A percentile compares a stretch with the other conserved stretches of the same genome.
phyloP scores from a whole-genome alignment of 2,888 invertebrate species.

The Acanthosepion esculentum region DNA sequence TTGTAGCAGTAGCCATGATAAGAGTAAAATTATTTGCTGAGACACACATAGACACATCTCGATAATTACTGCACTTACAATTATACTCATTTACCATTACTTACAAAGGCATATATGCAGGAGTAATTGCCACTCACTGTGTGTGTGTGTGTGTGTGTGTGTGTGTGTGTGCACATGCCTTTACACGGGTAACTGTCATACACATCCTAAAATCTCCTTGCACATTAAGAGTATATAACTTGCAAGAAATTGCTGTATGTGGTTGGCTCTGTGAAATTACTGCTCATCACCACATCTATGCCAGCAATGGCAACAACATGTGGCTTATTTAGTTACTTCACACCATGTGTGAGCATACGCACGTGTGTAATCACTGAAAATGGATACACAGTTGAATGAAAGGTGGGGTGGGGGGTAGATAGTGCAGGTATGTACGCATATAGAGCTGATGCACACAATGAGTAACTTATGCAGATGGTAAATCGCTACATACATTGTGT shows the following conservation, averaged over 20 bases:
- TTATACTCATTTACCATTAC: neutral
- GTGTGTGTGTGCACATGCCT: neutral
- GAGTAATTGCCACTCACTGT: neutral
- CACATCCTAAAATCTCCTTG: neutral
- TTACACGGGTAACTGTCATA: neutral
- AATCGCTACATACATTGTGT: neutral
- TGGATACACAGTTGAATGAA: neutral
- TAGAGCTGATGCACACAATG: too few relatives aligned
- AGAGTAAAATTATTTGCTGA: neutral
- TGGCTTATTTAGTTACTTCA: too few relatives aligned
- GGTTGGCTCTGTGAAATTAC: neutral
- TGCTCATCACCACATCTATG: neutral
- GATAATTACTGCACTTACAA: constrained; percentile 33
- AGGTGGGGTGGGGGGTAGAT: neutral
- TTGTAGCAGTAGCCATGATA: neutral
- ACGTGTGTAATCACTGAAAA: neutral
- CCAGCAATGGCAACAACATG: neutral
- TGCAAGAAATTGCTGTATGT: neutral
- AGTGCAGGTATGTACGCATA: too few relatives aligned
- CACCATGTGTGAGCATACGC: neutral
- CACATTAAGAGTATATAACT: neutral
- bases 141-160: neutral
- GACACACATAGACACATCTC: neutral
- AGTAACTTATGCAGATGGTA: neutral
- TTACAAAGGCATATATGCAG: neutral